phyloP scores from a whole-genome alignment of 2,888 invertebrate species.

The Gnatocerus cornutus region DNA sequence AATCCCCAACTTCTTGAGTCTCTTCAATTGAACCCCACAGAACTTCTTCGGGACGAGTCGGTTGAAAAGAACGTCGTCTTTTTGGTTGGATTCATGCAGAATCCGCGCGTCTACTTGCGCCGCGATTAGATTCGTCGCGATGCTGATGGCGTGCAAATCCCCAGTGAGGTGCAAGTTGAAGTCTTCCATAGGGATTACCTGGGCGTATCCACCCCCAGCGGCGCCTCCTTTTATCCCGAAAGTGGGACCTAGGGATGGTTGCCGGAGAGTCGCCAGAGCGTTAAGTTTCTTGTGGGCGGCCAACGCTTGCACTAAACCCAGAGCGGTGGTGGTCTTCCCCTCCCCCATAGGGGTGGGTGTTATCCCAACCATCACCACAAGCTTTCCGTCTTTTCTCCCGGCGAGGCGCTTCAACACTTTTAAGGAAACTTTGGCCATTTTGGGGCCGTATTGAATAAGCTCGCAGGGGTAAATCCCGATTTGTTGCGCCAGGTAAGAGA shows the following conservation, averaged over 20 bases:
- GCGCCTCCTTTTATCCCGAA: conserved; percentile 96
- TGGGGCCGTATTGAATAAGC: conserved; percentile 91
- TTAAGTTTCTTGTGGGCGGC: conserved; percentile 88
- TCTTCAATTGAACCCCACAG: conserved; percentile 82
- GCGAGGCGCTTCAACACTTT: conserved; percentile 84
- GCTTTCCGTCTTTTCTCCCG: conserved; percentile 85
- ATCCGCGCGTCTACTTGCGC: conserved; percentile 97
- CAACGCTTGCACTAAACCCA: conserved; percentile 95
- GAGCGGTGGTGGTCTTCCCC: conserved; percentile 96
- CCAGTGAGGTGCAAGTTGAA: conserved; percentile 98
- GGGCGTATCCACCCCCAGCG: conserved; percentile 94
- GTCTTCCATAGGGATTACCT: conserved; percentile 99
- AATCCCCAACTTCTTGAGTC: conserved; percentile 85
- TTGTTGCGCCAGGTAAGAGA: conserved; percentile 84
- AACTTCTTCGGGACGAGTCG: conserved; percentile 96
- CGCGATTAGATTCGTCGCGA: conserved; percentile 97
- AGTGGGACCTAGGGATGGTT: conserved; percentile 99
- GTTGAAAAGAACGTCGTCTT: conserved; percentile 87
- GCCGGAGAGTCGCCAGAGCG: conserved; percentile 94
- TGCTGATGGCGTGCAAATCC: conserved; percentile 98
- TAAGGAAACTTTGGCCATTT: conserved; percentile 94
- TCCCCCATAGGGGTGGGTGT: conserved; percentile 99
- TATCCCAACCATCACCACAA: conserved; percentile 97
- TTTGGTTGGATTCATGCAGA: conserved; percentile 97
- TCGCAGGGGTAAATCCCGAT: conserved; percentile 88